These are phyloP conservation scores for Xestia xanthographa DNA, from an alignment of 2,888 invertebrate species.

Conservation along the genomic window DNA sequence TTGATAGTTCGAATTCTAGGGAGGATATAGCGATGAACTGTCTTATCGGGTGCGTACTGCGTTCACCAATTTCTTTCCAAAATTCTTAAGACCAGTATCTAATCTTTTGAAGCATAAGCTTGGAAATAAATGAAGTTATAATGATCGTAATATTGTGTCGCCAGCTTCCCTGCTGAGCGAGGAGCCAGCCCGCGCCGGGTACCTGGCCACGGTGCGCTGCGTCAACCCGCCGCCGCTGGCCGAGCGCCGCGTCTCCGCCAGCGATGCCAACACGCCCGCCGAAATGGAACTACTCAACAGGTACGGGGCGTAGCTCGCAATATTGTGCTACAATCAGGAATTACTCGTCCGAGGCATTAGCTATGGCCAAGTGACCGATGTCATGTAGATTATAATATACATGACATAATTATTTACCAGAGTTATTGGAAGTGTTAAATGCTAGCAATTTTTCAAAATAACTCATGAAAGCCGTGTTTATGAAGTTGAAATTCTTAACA, in stretches of 20 bases:
- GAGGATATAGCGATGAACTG: background rate
- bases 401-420: background rate
- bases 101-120: background rate
- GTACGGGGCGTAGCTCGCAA: constrained; percentile 58
- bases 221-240: constrained; percentile 88
- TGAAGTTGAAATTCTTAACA: background rate
- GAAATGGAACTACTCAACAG: constrained; percentile 79
- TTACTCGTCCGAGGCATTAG: background rate
- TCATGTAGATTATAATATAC: background rate
- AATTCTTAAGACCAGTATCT: background rate
- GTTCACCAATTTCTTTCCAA: background rate
- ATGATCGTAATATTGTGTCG: constrained; percentile 16
- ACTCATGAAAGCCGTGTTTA: background rate
- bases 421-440: background rate
- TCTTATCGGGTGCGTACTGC: too few relatives aligned
- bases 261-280: constrained; percentile 83
- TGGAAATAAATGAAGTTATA: background rate
- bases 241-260: constrained; percentile 87
- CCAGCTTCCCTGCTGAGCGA: constrained; percentile 86
- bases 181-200: constrained; percentile 82
- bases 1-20: background rate
- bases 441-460: background rate
- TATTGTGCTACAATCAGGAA: background rate
- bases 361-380: background rate
- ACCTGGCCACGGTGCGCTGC: constrained; percentile 89